Base-by-base conservation (phyloP, 2,797 vertebrate species). In the Danio choprae region DNA sequence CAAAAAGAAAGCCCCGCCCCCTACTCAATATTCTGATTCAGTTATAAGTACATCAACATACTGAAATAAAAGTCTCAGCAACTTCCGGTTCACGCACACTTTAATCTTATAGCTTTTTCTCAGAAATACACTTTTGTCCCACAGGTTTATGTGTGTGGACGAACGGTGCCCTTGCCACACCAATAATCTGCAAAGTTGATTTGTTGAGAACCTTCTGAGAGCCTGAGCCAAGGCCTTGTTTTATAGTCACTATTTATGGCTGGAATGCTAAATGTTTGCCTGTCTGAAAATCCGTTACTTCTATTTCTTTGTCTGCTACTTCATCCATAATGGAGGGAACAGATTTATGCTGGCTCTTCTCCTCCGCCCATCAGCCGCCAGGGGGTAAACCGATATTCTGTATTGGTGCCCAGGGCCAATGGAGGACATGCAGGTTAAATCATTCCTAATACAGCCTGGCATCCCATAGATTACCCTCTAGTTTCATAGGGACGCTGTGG, bases 191-290 rank as follows among this genome's bases (percentile, higher is more conserved):
- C 20, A 18, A 48, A 83, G 81, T 79, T 83, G 38, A 85, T 89
- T 85, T 87, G 87, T 86, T 86, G 81, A 85, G 79, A 82, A 84
- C 83, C 82, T 81, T 84, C 82, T 79, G 67, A 84, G 87, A 87
- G 81, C 81, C 67, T 6, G 60, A 70, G 83, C 56, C 67, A 74
- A 59, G 22, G 79, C 81, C 84, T 81, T 50, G 76, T 88, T 92
- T 91, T 91, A 91, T 81, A 68, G 86, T 68, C 58, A 10, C 64
- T 88, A 84, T 91, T 91, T 90, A 92, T 46, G 20, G 65, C 84
- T 73, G 81, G 55, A 20, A 75, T 65, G 81, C 83, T 64, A 80
- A 83, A 81, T 82, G 85, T 88, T 84, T 88, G 83, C 87, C 76
- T 80, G 72, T 78, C 74, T 78, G 73, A 85, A 65, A 83, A 79